Base-by-base conservation (phyloP, 2,113 vertebrate species). In the Sylvietta virens region DNA sequence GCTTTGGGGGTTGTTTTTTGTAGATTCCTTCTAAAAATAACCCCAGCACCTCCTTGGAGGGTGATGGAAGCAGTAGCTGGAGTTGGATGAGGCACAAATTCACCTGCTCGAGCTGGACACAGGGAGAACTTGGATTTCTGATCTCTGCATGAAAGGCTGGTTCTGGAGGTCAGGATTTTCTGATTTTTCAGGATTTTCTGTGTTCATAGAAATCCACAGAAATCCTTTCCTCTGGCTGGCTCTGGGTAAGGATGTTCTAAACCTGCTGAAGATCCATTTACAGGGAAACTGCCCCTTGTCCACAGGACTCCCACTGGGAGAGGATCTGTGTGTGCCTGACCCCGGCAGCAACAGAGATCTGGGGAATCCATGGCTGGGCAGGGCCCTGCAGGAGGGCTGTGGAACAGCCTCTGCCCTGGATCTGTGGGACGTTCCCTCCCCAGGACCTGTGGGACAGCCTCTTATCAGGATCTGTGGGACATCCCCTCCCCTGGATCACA, bases 21-120 rank as follows among this genome's bases (percentile, higher is more conserved):
- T 21, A 48, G 57, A 73, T 51, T 73, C 50, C 31, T 42, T 35
- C 92, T 89, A 74, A 95, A 95, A 95, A 90, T 76, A 96, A 33
- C 33, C 9, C 27, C 6, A 57, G 44, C 31, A 15, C 10, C 81
- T 77, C 92, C 50, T 64, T 10, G 1, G n/a, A 56, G 71, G 40
- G 60, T 10, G 26, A 13, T 13, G 54, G 69, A 28, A 83, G 50
- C 72, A n/a, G 70, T 4, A 50, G 30, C 60, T 48, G 66, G 37
- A 64, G 84, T n/a, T 53, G 64, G 42, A 57, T 2, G 53, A 71
- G 80, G 58, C 19, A 6, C 37, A 35, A 82, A 61, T 22, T 81
- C 51, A 27, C 72, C 14, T 24, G 28, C 40, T 67, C 31, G 7
- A n/a, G 20, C 28, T 27, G 39, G 9, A 10, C 22, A 3, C 10